These are phyloP conservation scores for Cylloceria caligata DNA, from an alignment of 2,888 invertebrate genomes.

Conservation along the genomic window DNA sequence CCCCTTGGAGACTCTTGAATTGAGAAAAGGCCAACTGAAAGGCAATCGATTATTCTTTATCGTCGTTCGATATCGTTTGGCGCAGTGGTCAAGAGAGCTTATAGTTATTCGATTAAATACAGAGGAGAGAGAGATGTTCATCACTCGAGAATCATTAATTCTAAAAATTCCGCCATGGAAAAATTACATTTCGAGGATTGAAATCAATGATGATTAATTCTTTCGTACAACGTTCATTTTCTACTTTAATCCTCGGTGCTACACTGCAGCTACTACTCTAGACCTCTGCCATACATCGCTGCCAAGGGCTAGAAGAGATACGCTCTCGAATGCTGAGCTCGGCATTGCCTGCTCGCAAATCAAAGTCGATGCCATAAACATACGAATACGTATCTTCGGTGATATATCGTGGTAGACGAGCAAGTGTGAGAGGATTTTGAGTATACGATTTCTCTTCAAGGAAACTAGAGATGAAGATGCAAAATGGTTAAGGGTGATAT, in stretches of 20 bases:
- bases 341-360: constrained; percentile 33
- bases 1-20: not conserved
- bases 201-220: constrained; percentile 31
- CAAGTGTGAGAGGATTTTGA: constrained; percentile 2
- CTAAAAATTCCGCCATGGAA: too few species aligned
- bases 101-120: too few species aligned
- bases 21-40: not conserved
- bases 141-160: too few species aligned
- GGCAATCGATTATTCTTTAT: constrained; percentile 21
- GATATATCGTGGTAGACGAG: too few species aligned
- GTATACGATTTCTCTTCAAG: not conserved
- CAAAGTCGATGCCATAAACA: constrained; percentile 34
- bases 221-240: not conserved
- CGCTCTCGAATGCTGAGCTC: constrained; percentile 45
- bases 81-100: too few species aligned
- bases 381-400: constrained; percentile 38
- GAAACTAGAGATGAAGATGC: not conserved
- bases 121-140: too few species aligned
- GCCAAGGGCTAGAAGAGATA: constrained; percentile 20
- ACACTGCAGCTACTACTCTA: too few species aligned
- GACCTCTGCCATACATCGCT: not conserved
- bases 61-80: too few species aligned
- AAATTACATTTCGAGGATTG: too few species aligned
- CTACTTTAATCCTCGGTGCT: not conserved
- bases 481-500: not conserved